These are phyloP conservation scores for Chrysaora quinquecirrha DNA, from an alignment of 30 jellyfish, hydroid and myxozoan genomes.

Conservation along the genomic window DNA sequence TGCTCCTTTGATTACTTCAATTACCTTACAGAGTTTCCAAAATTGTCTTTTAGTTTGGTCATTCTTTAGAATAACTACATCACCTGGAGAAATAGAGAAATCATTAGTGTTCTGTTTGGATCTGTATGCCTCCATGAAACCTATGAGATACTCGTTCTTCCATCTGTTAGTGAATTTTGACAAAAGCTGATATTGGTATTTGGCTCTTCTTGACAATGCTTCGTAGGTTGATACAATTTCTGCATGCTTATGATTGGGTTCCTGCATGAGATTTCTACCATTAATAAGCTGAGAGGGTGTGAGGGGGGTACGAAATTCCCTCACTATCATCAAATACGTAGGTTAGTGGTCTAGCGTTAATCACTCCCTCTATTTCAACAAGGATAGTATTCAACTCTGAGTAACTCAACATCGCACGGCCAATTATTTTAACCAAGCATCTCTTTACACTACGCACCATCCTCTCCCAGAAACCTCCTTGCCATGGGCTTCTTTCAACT, in stretches of 20 bases:
- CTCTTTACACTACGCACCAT: no score
- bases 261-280: conserved; percentile 17
- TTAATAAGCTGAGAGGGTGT: conserved; percentile 58
- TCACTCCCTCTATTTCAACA: conserved; percentile 26
- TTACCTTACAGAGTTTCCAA: conserved; percentile 6
- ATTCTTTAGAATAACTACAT: conserved; percentile 19
- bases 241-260: conserved; percentile 30
- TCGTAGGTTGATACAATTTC: conserved; percentile 46
- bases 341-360: conserved; percentile 41
- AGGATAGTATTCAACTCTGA: no score
- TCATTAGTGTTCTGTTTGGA: background rate
- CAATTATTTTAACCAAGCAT: no score
- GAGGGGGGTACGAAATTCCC: conserved; percentile 46
- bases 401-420: no score
- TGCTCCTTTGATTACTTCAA: background rate
- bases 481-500: no score
- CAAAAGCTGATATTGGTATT: conserved; percentile 12
- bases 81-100: background rate
- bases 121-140: conserved; percentile 43
- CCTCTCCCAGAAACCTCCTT: no score
- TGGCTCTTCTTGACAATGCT: conserved; percentile 38
- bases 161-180: conserved; percentile 12
- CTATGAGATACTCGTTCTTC: conserved; percentile 33
- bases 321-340: conserved; percentile 38
- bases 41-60: conserved; percentile 13